A percentile compares a stretch with the other conserved stretches of the same genome.
phyloP scores from a whole-genome alignment of 2,888 invertebrate genomes.

The Graphium colonna region DNA sequence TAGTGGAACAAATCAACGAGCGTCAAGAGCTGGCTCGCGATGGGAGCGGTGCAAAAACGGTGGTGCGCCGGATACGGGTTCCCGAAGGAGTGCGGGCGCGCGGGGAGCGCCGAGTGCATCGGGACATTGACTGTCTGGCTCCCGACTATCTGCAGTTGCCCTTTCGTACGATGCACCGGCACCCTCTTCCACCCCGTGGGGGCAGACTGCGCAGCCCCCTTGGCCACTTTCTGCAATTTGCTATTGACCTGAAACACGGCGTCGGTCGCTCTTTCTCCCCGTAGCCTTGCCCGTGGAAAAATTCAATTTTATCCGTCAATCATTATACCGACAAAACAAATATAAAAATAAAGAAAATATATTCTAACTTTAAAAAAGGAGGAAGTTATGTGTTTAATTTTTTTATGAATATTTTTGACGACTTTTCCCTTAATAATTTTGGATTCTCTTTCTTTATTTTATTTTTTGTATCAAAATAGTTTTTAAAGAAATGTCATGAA shows the following conservation, averaged over 20 bases:
- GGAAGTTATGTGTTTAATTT: too few relatives aligned
- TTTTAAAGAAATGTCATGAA: too few relatives aligned
- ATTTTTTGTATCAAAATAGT: too few relatives aligned
- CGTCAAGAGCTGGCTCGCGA: constrained; percentile 32
- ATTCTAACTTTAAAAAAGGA: too few relatives aligned
- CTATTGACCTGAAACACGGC: constrained; percentile 67
- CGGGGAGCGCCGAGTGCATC: constrained; percentile 57
- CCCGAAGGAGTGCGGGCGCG: constrained; percentile 46
- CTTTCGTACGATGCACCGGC: constrained; percentile 77
- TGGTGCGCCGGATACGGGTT: constrained; percentile 67
- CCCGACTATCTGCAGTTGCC: constrained; percentile 78
- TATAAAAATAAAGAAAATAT: too few relatives aligned
- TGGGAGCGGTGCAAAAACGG: constrained; percentile 56
- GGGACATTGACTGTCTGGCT: constrained; percentile 79
- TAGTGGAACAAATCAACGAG: constrained; percentile 59
- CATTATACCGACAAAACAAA: too few relatives aligned
- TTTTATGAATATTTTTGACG: too few relatives aligned
- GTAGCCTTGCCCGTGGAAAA: background rate
- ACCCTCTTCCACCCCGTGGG: constrained; percentile 66
- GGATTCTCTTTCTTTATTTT: too few relatives aligned
- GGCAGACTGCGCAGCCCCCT: constrained; percentile 64
- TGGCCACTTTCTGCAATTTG: constrained; percentile 53
- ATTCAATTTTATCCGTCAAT: too few relatives aligned
- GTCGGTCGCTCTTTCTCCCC: constrained; percentile 21
- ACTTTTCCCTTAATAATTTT: too few relatives aligned